A percentile compares a stretch with the other conserved stretches of the same genome.
Conservation (phyloP, 2,113 vertebrate species). For the Alligator mississippiensis region DNA sequence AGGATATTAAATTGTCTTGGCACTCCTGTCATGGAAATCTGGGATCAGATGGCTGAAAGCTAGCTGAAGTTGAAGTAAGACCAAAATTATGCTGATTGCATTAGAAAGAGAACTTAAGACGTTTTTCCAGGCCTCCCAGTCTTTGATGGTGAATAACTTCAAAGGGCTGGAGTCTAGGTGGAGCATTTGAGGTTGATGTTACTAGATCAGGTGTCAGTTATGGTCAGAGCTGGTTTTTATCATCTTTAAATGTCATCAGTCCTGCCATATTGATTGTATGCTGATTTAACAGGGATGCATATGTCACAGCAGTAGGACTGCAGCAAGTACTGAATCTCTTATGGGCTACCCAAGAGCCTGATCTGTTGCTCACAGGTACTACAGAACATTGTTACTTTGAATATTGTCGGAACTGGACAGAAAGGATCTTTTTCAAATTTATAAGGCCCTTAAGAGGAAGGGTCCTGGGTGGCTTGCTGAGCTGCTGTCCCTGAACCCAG, state of each 20-base stretch:
- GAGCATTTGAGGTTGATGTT: fast-evolving
- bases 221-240: neutral
- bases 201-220: neutral
- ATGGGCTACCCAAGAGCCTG: neutral
- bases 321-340: neutral
- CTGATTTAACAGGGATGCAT: neutral
- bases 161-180: neutral
- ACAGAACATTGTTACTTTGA: neutral
- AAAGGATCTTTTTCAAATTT: no score
- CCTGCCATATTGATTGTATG: fast-evolving
- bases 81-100: neutral
- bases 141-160: neutral
- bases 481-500: neutral
- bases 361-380: neutral
- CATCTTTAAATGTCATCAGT: neutral
- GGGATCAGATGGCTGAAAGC: neutral
- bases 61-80: neutral
- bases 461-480: fast-evolving
- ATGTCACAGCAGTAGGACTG: neutral
- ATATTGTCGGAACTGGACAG: neutral
- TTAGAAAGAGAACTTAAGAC: neutral
- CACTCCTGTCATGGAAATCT: neutral
- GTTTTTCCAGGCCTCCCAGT: fast-evolving
- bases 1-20: neutral
- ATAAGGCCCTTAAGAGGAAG: neutral